phyloP scores from a whole-genome alignment of 2,113 vertebrate genomes.

The Herpetotheres cachinnans region DNA sequence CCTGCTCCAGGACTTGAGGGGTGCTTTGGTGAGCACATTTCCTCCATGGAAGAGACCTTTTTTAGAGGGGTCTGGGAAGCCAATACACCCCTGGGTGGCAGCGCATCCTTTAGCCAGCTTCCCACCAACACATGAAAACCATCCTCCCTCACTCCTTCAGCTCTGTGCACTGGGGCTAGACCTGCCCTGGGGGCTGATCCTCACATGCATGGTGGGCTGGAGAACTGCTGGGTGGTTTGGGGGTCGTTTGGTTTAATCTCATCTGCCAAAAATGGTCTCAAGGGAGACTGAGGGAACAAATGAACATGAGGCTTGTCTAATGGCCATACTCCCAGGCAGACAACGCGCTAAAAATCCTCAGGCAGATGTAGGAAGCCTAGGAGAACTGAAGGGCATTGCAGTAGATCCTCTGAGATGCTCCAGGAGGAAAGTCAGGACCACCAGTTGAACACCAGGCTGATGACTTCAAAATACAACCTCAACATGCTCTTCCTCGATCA shows the following conservation, averaged over 20 bases:
- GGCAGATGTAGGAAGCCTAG: background rate
- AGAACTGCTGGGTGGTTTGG: background rate
- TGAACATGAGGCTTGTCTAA: fast-evolving
- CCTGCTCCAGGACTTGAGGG: background rate
- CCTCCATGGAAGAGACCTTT: background rate
- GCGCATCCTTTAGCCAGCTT: background rate
- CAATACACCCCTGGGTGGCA: background rate
- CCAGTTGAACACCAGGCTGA: background rate
- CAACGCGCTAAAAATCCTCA: background rate
- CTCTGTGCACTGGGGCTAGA: fast-evolving
- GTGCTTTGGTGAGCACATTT: background rate
- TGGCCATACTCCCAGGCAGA: background rate
- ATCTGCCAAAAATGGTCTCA: background rate
- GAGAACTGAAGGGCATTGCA: fast-evolving
- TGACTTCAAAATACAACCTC: background rate
- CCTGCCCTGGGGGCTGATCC: background rate
- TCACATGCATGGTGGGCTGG: fast-evolving
- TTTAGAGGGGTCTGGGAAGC: background rate
- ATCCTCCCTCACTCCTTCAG: background rate
- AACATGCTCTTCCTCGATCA: background rate
- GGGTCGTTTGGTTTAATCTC: background rate
- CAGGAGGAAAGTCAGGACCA: background rate
- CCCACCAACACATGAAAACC: fast-evolving
- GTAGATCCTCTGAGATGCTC: background rate
- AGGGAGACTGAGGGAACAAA: background rate